phyloP scores from a whole-genome alignment of 1,140 invertebrate genomes.

The Scaptomyza hsui region DNA sequence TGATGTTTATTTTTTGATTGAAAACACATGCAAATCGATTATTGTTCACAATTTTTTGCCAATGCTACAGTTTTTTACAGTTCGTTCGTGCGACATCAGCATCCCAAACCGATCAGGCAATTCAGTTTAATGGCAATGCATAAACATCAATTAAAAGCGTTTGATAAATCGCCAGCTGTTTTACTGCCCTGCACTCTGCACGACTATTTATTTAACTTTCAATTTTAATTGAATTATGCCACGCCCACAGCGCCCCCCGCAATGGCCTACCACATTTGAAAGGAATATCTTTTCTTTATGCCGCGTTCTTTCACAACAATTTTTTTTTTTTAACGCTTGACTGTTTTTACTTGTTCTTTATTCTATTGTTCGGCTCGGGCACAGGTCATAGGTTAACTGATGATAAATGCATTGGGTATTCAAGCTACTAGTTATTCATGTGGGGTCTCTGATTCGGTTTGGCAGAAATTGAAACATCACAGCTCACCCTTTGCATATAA shows the following conservation, averaged over 20 bases:
- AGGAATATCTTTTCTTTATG: background rate
- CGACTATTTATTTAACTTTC: conserved; percentile 59
- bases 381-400: conserved; percentile 77
- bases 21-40: conserved; percentile 73
- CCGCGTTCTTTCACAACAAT: conserved; percentile 16
- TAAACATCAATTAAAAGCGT: conserved; percentile 75
- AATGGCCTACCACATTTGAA: conserved; percentile 20
- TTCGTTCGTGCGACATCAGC: conserved; percentile 12
- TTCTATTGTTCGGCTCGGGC: conserved; percentile 49
- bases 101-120: conserved; percentile 39
- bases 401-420: conserved; percentile 58
- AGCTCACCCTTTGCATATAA: conserved; percentile 23
- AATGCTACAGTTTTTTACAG: conserved; percentile 47
- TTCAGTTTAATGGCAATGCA: conserved; percentile 69
- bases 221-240: conserved; percentile 73
- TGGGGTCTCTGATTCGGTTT: background rate
- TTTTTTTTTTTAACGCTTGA: conserved; percentile 13
- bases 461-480: conserved; percentile 65
- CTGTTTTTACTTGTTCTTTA: conserved; percentile 40
- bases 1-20: conserved; percentile 57
- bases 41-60: conserved; percentile 74
- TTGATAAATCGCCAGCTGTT: conserved; percentile 60
- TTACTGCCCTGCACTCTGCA: conserved; percentile 31
- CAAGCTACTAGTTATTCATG: conserved; percentile 8
- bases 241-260: conserved; percentile 25